Evolutionary conservation across 2,113 vertebrate genomes (phyloP).

Genomic region (Hirundichthys speculiger): DNA sequence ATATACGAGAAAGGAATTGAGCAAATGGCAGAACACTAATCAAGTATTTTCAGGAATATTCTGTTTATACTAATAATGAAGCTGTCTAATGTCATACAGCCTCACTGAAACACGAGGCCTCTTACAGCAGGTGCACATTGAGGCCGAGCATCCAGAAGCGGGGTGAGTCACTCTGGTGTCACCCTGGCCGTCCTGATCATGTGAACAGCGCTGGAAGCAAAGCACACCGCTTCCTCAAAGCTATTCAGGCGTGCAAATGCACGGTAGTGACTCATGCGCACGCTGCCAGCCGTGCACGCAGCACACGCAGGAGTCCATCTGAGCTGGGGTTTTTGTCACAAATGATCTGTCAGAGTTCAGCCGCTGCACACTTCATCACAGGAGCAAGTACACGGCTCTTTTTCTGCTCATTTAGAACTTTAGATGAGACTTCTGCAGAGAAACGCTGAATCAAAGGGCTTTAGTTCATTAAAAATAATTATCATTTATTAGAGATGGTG

Average conservation of each 20-base stretch:
- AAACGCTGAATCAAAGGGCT: no score
- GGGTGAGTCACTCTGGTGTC: slow-evolving; percentile 16
- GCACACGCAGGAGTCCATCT: not conserved
- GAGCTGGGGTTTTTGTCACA: slow-evolving; percentile 18
- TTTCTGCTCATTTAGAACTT: no score
- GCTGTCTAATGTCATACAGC: no score
- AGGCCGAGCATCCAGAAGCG: not conserved
- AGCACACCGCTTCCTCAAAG: slow-evolving; percentile 22
- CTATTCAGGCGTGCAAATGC: slow-evolving; percentile 4
- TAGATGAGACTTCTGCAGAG: no score
- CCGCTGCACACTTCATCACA: not conserved
- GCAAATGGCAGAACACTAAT: no score
- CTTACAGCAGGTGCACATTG: not conserved
- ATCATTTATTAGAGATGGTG: no score
- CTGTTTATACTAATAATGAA: no score
- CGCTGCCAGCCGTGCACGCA: slow-evolving; percentile 10
- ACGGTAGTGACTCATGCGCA: slow-evolving; percentile 35
- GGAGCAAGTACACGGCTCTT: no score
- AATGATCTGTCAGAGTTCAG: slow-evolving; percentile 10
- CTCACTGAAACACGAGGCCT: not conserved
- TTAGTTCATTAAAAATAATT: no score
- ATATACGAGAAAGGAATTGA: no score
- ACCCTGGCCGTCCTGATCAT: slow-evolving; percentile 6
- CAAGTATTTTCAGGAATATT: no score
- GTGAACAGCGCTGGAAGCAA: slow-evolving; percentile 2